These are phyloP conservation scores for Lacerta bilineata DNA, from an alignment of 2,797 vertebrate genomes.

Conservation along the genomic window DNA sequence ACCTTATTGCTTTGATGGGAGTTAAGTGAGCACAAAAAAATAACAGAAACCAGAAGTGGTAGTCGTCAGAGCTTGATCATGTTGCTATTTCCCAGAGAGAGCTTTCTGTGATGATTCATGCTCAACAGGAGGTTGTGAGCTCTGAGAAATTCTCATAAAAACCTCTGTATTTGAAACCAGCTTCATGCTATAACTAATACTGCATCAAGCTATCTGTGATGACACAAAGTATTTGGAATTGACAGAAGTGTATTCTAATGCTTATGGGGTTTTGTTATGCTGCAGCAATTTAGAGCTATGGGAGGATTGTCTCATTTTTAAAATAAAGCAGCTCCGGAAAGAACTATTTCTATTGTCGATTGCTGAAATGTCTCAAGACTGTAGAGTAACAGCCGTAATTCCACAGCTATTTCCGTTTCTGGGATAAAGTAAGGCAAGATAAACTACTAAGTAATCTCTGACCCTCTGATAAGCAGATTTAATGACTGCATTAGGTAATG, in stretches of 20 bases:
- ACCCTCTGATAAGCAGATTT: constrained; percentile 4
- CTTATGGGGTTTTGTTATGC: background rate
- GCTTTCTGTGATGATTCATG: constrained; percentile 3
- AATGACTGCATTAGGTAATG: constrained; percentile 19
- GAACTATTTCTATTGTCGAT: background rate
- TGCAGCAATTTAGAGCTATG: constrained; percentile 6
- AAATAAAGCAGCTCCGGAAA: background rate
- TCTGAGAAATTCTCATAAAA: constrained; percentile 12
- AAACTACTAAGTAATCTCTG: constrained; percentile 15
- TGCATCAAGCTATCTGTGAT: background rate
- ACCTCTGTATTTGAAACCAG: background rate
- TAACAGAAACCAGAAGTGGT: background rate
- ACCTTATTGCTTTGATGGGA: fast-evolving
- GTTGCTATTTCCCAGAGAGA: background rate
- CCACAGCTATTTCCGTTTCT: constrained; percentile 12
- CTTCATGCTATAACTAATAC: background rate
- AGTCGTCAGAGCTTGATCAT: background rate
- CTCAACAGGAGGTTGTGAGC: background rate
- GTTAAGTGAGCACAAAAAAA: constrained; percentile 20
- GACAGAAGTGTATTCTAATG: background rate
- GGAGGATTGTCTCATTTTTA: background rate
- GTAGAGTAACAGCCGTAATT: constrained; percentile 15
- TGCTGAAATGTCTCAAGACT: constrained; percentile 1
- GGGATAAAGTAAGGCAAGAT: background rate
- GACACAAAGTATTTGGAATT: background rate